A percentile compares a stretch with the other conserved stretches of the same genome.
These are phyloP conservation scores for Bradypodion pumilum DNA, from an alignment of 2,797 vertebrate genomes.

Conservation along the genomic window DNA sequence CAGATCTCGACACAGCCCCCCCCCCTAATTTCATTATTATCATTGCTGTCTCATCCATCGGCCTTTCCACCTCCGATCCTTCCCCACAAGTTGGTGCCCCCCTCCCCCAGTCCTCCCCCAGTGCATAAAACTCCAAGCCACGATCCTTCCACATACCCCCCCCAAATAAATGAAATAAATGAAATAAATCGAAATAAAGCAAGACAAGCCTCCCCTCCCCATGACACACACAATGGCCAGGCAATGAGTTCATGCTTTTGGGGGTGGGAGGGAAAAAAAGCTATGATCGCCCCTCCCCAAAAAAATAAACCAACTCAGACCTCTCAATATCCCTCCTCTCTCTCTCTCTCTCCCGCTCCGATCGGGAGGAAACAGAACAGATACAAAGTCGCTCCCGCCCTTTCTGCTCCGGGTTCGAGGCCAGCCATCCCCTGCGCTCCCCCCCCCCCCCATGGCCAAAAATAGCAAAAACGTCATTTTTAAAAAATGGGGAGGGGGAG, in stretches of 20 bases:
- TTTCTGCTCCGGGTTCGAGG: fast-evolving
- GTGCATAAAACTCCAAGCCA: not conserved
- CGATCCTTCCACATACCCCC: not conserved
- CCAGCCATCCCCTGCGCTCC: fast-evolving
- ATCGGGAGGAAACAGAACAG: not conserved
- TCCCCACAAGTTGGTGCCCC: not conserved
- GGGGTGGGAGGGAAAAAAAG: not conserved
- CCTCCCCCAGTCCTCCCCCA: not conserved
- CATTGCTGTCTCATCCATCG: too few species aligned
- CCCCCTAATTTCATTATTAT: too few species aligned
- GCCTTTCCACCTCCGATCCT: not conserved
- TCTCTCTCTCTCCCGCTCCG: not conserved
- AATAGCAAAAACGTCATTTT: not conserved
- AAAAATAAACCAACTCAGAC: too few species aligned
- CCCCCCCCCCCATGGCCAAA: not conserved
- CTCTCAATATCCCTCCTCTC: not conserved
- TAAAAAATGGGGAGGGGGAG: too few species aligned
- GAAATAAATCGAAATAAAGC: too few species aligned
- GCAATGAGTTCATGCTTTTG: not conserved
- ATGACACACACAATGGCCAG: not conserved
- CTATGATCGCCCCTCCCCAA: not conserved
- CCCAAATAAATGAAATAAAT: too few species aligned
- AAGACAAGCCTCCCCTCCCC: not conserved
- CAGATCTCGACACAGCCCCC: too few species aligned
- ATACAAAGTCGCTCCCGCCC: not conserved